Evolutionary conservation across 2,797 vertebrate genomes (phyloP).

Genomic region (Oreonectes daqikongensis): DNA sequence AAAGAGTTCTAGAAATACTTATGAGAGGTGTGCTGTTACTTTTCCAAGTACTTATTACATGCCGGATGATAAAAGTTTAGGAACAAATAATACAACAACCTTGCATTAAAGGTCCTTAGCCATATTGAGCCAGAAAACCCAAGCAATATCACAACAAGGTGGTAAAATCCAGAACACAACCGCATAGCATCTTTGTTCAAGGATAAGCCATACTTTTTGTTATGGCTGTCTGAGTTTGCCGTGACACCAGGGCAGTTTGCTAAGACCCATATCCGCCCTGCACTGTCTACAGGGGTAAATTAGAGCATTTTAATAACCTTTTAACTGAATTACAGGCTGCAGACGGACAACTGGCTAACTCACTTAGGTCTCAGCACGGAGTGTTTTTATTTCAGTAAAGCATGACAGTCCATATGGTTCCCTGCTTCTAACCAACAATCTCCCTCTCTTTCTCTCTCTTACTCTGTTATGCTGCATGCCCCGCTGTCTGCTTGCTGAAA

Average conservation of each 20-base stretch:
- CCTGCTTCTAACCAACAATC: slow-evolving; percentile 44
- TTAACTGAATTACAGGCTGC: slow-evolving; percentile 56
- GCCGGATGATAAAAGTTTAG: background rate
- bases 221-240: background rate
- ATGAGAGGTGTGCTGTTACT: background rate
- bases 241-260: background rate
- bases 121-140: background rate
- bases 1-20: background rate
- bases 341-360: slow-evolving; percentile 50
- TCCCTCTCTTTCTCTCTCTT: slow-evolving; percentile 20
- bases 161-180: background rate
- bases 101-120: background rate
- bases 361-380: slow-evolving; percentile 53
- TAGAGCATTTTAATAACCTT: slow-evolving; percentile 56
- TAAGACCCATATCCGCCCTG: slow-evolving; percentile 9
- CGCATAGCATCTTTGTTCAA: background rate
- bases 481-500: slow-evolving; percentile 46
- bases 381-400: slow-evolving; percentile 55
- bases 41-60: background rate
- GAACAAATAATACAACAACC: too few species aligned
- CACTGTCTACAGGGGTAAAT: slow-evolving; percentile 51
- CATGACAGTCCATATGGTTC: slow-evolving; percentile 52
- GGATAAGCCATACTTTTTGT: background rate
- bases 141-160: background rate
- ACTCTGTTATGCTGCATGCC: slow-evolving; percentile 35